phyloP scores from a whole-genome alignment of 2,888 invertebrate species.

The Caenorhabditis afra region DNA sequence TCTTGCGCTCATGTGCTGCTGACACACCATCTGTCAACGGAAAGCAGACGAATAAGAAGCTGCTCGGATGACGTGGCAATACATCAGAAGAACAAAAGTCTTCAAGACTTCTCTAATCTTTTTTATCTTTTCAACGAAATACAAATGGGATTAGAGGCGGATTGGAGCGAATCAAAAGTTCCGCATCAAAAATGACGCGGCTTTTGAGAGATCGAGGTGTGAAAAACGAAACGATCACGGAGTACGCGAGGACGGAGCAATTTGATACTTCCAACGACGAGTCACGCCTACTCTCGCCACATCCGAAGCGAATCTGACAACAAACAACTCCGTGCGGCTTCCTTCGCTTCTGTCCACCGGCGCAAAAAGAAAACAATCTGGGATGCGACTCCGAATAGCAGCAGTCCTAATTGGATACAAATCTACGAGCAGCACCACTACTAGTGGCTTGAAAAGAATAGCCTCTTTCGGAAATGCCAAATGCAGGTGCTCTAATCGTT shows the following conservation, averaged over 20 bases:
- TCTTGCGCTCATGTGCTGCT: neutral
- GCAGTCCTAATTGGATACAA: slow-evolving; percentile 13
- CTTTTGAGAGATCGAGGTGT: neutral
- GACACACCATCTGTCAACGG: slow-evolving; percentile 7
- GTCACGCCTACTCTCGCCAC: neutral
- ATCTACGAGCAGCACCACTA: slow-evolving; percentile 2
- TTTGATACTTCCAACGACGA: slow-evolving; percentile 8
- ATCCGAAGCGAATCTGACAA: neutral
- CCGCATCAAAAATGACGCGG: slow-evolving; percentile 24
- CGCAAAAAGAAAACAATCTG: slow-evolving; percentile 14
- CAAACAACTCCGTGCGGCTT: slow-evolving; percentile 11
- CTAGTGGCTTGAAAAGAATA: neutral
- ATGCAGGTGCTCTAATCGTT: slow-evolving; percentile 8
- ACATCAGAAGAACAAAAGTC: neutral
- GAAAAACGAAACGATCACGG: slow-evolving; percentile 11
- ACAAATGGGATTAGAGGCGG: slow-evolving; percentile 30
- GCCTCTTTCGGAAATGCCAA: slow-evolving; percentile 6
- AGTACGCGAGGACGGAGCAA: neutral
- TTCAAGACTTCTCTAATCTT: neutral
- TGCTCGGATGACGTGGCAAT: slow-evolving; percentile 10
- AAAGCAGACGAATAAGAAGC: too few species aligned
- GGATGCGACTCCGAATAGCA: slow-evolving; percentile 2
- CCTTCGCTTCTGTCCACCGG: neutral
- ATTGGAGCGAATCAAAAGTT: slow-evolving; percentile 11
- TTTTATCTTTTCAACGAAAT: neutral